phyloP scores from a whole-genome alignment of 37 sponge, comb jelly and placozoan genomes.

The Geodia barretti region DNA sequence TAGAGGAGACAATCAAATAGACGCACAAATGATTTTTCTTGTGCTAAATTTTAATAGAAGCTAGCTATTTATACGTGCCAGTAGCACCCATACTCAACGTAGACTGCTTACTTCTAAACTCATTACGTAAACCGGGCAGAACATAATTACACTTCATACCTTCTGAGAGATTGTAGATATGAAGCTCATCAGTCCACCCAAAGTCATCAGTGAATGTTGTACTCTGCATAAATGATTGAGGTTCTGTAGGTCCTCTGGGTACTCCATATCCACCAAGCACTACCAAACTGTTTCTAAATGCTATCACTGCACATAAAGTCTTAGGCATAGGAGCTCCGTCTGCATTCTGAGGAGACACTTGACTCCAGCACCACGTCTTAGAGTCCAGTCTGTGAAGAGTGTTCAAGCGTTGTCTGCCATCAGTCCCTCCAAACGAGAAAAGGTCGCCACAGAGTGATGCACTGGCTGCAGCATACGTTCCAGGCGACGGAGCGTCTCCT shows the following conservation, averaged over 20 bases:
- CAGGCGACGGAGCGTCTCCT: neutral
- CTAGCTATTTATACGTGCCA: no score
- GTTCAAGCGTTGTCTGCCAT: neutral
- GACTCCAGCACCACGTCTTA: neutral
- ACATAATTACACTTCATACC: no score
- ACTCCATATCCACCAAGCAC: constrained; percentile 2
- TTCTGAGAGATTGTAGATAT: no score
- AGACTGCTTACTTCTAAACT: no score
- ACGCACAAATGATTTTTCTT: no score
- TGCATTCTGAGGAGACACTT: neutral
- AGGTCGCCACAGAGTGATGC: neutral
- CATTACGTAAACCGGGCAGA: no score
- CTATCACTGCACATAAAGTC: neutral
- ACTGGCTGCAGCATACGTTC: neutral
- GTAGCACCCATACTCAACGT: no score
- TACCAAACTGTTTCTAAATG: neutral
- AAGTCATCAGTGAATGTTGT: neutral
- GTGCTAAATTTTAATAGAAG: no score
- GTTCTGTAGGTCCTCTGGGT: neutral
- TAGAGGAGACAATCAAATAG: no score
- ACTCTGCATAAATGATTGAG: neutral
- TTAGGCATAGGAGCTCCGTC: neutral
- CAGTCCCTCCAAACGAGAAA: neutral
- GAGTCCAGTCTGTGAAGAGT: neutral
- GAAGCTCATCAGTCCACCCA: no score